Percentiles rank a stretch among this genome's conserved stretches.
Evolutionary conservation across 2,888 invertebrate species (phyloP).

Genomic region (Drosophila infuscata): DNA sequence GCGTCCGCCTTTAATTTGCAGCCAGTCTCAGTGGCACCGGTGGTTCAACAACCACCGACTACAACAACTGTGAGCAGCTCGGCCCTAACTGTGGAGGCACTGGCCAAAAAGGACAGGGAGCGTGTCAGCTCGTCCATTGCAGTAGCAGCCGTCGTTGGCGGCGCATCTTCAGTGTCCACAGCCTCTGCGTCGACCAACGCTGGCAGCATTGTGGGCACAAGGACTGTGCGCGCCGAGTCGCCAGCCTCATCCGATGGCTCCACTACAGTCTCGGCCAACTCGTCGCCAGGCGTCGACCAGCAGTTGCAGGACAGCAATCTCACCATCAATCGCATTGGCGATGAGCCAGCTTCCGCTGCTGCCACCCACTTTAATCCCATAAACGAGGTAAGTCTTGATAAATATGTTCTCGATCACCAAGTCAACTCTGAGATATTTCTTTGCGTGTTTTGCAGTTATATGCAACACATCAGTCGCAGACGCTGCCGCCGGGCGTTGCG

Average conservation of each 20-base stretch:
- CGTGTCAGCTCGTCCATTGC: slow-evolving; percentile 34
- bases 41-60: slow-evolving; percentile 34
- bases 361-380: slow-evolving; percentile 84
- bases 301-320: slow-evolving; percentile 85
- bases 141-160: slow-evolving; percentile 29
- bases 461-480: slow-evolving; percentile 77
- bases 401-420: background rate
- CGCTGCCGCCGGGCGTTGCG: slow-evolving; percentile 55
- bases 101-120: slow-evolving; percentile 76
- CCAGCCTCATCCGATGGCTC: slow-evolving; percentile 88
- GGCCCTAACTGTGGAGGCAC: slow-evolving; percentile 67
- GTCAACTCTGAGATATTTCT: background rate
- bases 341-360: slow-evolving; percentile 27
- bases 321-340: slow-evolving; percentile 76
- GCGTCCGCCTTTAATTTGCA: slow-evolving; percentile 63
- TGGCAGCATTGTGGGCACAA: slow-evolving; percentile 47
- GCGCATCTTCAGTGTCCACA: slow-evolving; percentile 42
- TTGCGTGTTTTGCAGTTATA: slow-evolving; percentile 74
- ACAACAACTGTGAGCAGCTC: slow-evolving; percentile 41
- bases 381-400: slow-evolving; percentile 78
- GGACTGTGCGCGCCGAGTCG: slow-evolving; percentile 78
- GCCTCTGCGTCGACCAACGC: slow-evolving; percentile 33
- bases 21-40: slow-evolving; percentile 55
- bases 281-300: slow-evolving; percentile 90
- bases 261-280: slow-evolving; percentile 94